A percentile compares a stretch with the other conserved stretches of the same genome.
Conservation (phyloP, 2,113 vertebrate genomes). For the Syngnathus typhle region DNA sequence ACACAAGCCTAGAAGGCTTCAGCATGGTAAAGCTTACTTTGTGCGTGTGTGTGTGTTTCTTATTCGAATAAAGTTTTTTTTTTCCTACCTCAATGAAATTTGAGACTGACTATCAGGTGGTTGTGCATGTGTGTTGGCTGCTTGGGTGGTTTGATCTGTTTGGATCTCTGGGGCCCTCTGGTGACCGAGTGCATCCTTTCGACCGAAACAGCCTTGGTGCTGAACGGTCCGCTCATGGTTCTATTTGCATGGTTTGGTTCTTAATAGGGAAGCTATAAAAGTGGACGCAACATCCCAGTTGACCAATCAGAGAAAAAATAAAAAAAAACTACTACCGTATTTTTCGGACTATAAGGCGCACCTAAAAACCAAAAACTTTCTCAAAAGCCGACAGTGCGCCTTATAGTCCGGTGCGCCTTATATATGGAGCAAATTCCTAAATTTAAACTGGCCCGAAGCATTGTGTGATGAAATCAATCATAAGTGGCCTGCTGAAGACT, state of each 20-base stretch:
- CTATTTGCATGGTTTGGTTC: constrained; percentile 42
- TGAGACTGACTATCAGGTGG: constrained; percentile 15
- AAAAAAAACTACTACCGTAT: neutral
- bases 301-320: constrained; percentile 13
- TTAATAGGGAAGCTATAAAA: neutral
- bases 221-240: neutral
- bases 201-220: neutral
- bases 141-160: constrained; percentile 2
- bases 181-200: constrained; percentile 11
- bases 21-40: constrained; percentile 75
- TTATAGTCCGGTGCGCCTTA: too few species aligned
- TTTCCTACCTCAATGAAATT: neutral
- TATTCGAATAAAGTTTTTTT: constrained; percentile 1
- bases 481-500: too few species aligned
- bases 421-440: too few species aligned
- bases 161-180: constrained; percentile 34
- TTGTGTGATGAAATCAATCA: too few species aligned
- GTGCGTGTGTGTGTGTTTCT: constrained; percentile 17
- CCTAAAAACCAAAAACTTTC: too few species aligned
- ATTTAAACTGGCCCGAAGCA: too few species aligned
- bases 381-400: too few species aligned
- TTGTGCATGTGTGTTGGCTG: constrained; percentile 8
- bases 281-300: constrained; percentile 20
- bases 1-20: constrained; percentile 73
- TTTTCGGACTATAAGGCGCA: too few species aligned